Percentiles rank a stretch among this genome's conserved stretches.
phyloP scores from a whole-genome alignment of 2,113 vertebrate species.

The Lophura nycthemera region DNA sequence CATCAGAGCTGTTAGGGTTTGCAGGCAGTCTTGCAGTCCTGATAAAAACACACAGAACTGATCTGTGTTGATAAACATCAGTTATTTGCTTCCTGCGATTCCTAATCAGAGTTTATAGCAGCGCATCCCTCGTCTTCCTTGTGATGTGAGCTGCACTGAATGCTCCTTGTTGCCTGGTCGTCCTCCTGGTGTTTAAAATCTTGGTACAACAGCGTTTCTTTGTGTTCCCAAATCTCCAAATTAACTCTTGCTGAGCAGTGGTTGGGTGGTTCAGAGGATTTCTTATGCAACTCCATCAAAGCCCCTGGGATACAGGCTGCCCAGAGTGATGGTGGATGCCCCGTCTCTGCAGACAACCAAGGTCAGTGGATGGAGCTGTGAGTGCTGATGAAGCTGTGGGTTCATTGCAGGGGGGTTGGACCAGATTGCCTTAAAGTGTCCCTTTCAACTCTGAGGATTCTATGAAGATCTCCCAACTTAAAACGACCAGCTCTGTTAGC shows the following conservation, averaged over 20 bases:
- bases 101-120: neutral
- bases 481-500: neutral
- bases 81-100: neutral
- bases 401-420: too few species aligned
- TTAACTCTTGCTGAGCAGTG: neutral
- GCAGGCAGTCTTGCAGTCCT: neutral
- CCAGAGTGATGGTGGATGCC: too few species aligned
- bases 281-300: neutral
- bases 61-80: neutral
- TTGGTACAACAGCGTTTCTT: neutral
- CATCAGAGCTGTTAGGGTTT: neutral
- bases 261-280: accelerated
- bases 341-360: too few species aligned
- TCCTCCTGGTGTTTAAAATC: neutral
- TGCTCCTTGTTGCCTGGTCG: neutral
- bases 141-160: neutral
- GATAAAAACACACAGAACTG: neutral
- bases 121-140: neutral
- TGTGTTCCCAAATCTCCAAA: neutral
- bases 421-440: too few species aligned
- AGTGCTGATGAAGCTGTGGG: too few species aligned
- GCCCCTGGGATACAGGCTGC: neutral
- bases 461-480: neutral
- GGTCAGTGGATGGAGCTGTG: too few species aligned
- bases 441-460: too few species aligned